Evolutionary conservation across 37 sponge, comb jelly and placozoan species (phyloP), one percentile per base, ranked within the genome.

Genomic region (Beroe ovata): DNA sequence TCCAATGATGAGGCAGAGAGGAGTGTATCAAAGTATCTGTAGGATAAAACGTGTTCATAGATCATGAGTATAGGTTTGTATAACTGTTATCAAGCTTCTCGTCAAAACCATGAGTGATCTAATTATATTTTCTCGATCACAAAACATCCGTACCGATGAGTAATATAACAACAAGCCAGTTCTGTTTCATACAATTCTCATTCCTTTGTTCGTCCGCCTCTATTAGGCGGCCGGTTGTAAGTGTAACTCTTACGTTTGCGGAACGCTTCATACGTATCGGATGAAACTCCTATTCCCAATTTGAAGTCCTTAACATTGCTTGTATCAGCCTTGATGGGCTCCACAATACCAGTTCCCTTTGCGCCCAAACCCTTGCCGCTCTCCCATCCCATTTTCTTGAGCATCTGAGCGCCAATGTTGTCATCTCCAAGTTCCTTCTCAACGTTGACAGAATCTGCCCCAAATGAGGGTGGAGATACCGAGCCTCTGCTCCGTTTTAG

Each of bases 211-310:
- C 35, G 32, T 16, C 69, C 69, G 1, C 69, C 35, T 34, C 69
- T 29, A 2, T 34, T 18, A 6, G 69, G 28, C 25, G 84, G 84
- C 60, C 94, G 92, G 64, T 92, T 94, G 64, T 89, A 96, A 20
- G 95, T 93, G 89, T 96, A 93, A 59, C 97, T 96, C 90, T 94
- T 96, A 41, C 64, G 90, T 63, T 92, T 91, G 28, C 97, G 25
- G 90, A 93, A 96, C 91, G 47, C 61, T 42, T 96, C 97, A 92
- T 93, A 96, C 19, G 92, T 90, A 89, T 95, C 96, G 11, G 40
- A 23, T 28, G 88, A 36, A 1, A 23, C 38, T 18, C 64, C 40
- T 20, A 89, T 60, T 0, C 89, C 64, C 34, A 94, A 95, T 94
- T 93, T 93, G 88, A 91, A 95, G 59, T 95, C 92, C 64, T 96